phyloP scores from a whole-genome alignment of 1,140 invertebrate species.

The Stegodyphus dumicola region DNA sequence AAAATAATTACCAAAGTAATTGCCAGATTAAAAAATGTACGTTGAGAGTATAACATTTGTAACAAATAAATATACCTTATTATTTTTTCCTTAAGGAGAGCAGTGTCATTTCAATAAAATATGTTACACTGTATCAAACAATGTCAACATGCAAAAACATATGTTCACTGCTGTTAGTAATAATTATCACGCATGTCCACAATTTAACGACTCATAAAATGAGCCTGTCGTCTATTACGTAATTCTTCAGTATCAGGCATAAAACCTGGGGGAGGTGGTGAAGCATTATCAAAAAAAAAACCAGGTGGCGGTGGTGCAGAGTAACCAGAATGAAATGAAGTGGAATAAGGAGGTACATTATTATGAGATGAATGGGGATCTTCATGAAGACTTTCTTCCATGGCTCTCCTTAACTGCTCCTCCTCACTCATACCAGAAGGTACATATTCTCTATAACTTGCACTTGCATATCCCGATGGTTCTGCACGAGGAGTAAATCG shows the following conservation, averaged over 20 bases:
- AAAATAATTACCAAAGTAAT: too few species aligned
- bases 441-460: conserved; percentile 9
- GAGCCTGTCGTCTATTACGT: conserved; percentile 9
- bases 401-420: conserved; percentile 30
- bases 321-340: not conserved
- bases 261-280: conserved; percentile 39
- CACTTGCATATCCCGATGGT: conserved; percentile 23
- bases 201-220: not conserved
- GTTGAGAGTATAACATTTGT: not conserved
- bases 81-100: not conserved
- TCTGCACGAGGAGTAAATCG: conserved; percentile 25
- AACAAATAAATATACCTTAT: not conserved
- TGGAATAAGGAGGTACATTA: not conserved
- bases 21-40: too few species aligned
- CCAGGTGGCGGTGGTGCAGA: not conserved
- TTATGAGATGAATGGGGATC: not conserved
- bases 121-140: not conserved
- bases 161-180: too few species aligned
- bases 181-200: too few species aligned
- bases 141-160: not conserved
- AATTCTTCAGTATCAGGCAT: conserved; percentile 38
- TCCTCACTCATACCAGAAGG: conserved; percentile 54
- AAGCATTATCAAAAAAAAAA: not conserved
- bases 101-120: not conserved
- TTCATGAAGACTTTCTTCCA: conserved; percentile 33